Evolutionary conservation across 2,113 vertebrate species (phyloP).

Genomic region (Passer domesticus): DNA sequence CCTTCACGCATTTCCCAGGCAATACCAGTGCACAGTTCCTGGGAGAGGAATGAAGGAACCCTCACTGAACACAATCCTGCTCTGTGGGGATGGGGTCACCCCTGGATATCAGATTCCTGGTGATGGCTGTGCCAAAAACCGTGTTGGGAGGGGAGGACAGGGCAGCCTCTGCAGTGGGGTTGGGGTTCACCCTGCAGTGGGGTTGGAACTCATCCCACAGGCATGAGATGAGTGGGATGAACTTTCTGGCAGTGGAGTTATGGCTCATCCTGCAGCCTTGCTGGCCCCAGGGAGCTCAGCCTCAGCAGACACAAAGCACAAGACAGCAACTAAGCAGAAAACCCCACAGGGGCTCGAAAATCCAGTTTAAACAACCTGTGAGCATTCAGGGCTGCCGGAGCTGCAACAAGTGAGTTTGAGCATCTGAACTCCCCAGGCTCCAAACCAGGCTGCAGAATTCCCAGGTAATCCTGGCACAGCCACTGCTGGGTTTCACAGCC

Average conservation of each 20-base stretch:
- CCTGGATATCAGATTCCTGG: neutral
- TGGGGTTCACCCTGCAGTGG: neutral
- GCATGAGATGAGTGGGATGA: neutral
- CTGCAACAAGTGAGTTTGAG: rapidly evolving
- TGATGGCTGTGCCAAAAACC: neutral
- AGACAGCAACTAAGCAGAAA: neutral
- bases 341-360: neutral
- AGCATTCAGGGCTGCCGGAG: rapidly evolving
- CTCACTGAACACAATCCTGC: neutral
- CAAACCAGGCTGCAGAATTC: neutral
- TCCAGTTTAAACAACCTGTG: neutral
- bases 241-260: neutral
- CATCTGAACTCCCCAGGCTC: neutral
- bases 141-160: neutral
- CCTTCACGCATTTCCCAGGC: neutral
- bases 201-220: neutral
- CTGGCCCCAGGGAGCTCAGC: neutral
- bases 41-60: neutral
- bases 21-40: rapidly evolving
- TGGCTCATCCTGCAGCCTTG: rapidly evolving
- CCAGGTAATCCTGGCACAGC: too few relatives aligned
- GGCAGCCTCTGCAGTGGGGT: neutral
- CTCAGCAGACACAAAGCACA: neutral
- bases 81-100: neutral
- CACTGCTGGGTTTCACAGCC: neutral